phyloP scores from a whole-genome alignment of 1,140 invertebrate genomes.

The Pollicipes pollicipes region DNA sequence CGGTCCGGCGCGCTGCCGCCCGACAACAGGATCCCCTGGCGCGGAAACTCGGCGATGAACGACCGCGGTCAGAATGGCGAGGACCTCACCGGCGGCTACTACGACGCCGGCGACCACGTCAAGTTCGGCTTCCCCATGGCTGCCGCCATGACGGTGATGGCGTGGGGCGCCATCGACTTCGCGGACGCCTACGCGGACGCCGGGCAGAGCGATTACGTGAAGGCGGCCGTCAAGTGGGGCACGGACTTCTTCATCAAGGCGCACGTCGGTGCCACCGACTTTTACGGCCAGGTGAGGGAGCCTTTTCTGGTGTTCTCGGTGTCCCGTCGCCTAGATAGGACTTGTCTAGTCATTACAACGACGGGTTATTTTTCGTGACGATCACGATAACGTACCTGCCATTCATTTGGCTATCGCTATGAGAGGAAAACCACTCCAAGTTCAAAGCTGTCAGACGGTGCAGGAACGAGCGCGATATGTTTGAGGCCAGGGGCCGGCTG shows the following conservation, averaged over 20 bases:
- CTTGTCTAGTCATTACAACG: too few species aligned
- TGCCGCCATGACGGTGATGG: constrained; percentile 22
- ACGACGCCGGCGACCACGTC: constrained; percentile 28
- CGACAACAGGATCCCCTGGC: constrained; percentile 24
- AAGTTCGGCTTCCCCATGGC: constrained; percentile 29
- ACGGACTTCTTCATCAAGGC: constrained; percentile 15
- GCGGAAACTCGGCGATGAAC: constrained; percentile 24
- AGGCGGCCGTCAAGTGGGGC: constrained; percentile 12
- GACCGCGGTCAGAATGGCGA: constrained; percentile 24
- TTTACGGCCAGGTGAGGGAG: constrained; percentile 21
- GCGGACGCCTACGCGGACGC: constrained; percentile 11
- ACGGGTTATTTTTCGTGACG: too few species aligned
- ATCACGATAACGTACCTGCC: too few species aligned
- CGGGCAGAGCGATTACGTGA: constrained; percentile 10
- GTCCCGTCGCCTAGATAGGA: constrained; percentile 21
- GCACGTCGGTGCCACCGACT: constrained; percentile 10
- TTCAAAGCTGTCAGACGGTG: too few species aligned
- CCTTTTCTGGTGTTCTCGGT: constrained; percentile 20
- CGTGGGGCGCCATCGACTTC: constrained; percentile 25
- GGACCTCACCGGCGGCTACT: constrained; percentile 29
- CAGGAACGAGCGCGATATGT: background rate
- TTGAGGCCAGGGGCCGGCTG: background rate
- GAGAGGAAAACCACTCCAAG: too few species aligned
- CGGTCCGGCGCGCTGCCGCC: constrained; percentile 24
- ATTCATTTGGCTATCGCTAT: too few species aligned